Base-by-base conservation (phyloP, 2,888 invertebrate species). In the Augochlorella aurata region DNA sequence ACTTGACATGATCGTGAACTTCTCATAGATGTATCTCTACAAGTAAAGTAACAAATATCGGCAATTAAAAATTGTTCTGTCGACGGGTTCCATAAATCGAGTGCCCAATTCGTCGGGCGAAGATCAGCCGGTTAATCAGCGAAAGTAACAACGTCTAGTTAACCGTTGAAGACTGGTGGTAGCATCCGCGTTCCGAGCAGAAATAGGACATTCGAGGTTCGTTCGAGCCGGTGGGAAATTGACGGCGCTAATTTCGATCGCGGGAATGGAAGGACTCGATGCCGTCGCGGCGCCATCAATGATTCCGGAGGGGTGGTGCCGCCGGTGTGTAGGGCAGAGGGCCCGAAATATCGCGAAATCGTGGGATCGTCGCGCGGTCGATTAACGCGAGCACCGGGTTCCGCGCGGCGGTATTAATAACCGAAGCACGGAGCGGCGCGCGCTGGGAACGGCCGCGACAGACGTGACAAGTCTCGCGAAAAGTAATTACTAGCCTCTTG, bases 401-500 rank as follows among this genome's bases (percentile, higher is more conserved):
- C 29, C 81, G 76, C 73, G 38, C 38, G 38, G 38, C 72, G 78
- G 75, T 86, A 86, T 83, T 87, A 87, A 87, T 88, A 88, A 85
- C 84, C 75, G 77, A 86, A 86, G 77, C 76, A 83, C 74, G 74
- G 70, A 38, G 58, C 38, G 38, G 38, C 38, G 49, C 67, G 16
- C 68, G 63, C 54, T 38, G 66, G 75, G 70, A 75, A 49, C 61
- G 80, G 77, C 49, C 73, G 52, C 79, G 77, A 79, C 87, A 77
- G 82, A 83, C 88, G 79, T 79, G 85, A 88, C 84, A 85, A 38
- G 86, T 85, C 79, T 74, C 79, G 72, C 87, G 80, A 87, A 87
- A 87, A 88, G 87, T 88, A 88, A 88, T 88, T 88, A 88, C 86
- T 85, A 81, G 66, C 81, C 87, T 86, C 80, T 88, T 85, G 88